These are phyloP conservation scores for Lagopus leucura DNA, from an alignment of 2,113 vertebrate genomes.

Conservation along the genomic window DNA sequence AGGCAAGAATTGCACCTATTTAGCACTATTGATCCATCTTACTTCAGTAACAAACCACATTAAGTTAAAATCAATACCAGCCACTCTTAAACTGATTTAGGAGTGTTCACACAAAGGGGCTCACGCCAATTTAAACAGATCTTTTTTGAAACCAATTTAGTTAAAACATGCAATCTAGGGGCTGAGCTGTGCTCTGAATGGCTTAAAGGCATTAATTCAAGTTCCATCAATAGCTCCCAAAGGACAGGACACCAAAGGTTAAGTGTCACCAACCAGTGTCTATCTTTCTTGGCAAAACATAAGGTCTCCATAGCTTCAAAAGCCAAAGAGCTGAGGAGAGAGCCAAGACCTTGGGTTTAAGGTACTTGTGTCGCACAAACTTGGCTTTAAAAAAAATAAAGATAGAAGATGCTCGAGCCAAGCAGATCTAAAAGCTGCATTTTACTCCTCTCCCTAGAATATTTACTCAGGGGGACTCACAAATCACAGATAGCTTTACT, in stretches of 20 bases:
- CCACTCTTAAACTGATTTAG: constrained; percentile 70
- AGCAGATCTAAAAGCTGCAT: neutral
- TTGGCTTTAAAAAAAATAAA: neutral
- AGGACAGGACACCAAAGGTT: neutral
- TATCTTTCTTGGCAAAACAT: neutral
- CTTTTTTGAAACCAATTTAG: constrained; percentile 43
- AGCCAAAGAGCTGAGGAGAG: neutral
- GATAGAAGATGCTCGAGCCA: neutral
- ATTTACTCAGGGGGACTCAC: accelerated
- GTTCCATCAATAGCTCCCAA: neutral
- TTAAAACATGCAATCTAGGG: neutral
- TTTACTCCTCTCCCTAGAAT: constrained; percentile 21
- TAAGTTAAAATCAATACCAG: constrained; percentile 68
- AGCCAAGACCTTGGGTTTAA: neutral
- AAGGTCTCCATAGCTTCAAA: neutral
- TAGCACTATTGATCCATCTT: constrained; percentile 66
- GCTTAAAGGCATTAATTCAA: constrained; percentile 29
- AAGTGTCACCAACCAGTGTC: neutral
- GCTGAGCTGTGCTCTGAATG: neutral
- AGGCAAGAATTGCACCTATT: constrained; percentile 58
- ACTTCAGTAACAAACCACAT: constrained; percentile 71
- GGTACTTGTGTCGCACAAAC: neutral
- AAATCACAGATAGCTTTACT: neutral
- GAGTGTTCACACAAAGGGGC: constrained; percentile 58
- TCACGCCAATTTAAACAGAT: constrained; percentile 50